Conservation (phyloP, 1,140 invertebrate species). For the Eueides isabella region DNA sequence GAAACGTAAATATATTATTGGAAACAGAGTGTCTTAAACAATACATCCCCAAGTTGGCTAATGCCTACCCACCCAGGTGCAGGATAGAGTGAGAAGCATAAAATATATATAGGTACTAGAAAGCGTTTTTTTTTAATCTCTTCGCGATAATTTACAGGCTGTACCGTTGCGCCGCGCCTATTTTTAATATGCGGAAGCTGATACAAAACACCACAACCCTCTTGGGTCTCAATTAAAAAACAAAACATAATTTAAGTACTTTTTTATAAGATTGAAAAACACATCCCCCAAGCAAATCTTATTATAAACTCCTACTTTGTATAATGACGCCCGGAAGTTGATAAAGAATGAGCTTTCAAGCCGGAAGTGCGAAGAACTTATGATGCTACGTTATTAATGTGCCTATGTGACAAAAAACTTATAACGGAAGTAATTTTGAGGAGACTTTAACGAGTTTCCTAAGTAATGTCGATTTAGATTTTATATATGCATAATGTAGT, state of each 20-base stretch:
- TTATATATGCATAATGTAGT: not conserved
- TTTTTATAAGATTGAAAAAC: not conserved
- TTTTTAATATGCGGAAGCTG: no score
- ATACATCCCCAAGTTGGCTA: no score
- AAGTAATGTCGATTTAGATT: not conserved
- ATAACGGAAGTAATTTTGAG: not conserved
- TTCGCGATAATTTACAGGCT: no score
- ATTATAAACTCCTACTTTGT: not conserved
- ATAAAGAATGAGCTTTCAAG: constrained; percentile 14
- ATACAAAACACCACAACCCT: no score
- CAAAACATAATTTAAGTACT: not conserved
- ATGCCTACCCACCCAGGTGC: no score
- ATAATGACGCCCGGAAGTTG: constrained; percentile 16
- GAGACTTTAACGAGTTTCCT: not conserved
- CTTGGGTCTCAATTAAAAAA: not conserved
- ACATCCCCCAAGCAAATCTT: not conserved
- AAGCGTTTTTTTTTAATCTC: no score
- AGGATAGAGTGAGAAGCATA: no score
- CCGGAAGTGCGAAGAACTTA: constrained; percentile 15
- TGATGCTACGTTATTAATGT: constrained; percentile 3
- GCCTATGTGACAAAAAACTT: not conserved
- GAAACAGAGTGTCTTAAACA: no score
- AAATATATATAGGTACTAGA: no score
- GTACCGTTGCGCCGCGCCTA: no score
- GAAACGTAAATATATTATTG: no score